A percentile compares a stretch with the other conserved stretches of the same genome.
Conservation (phyloP, 2,113 vertebrate genomes). For the Melospiza georgiana region DNA sequence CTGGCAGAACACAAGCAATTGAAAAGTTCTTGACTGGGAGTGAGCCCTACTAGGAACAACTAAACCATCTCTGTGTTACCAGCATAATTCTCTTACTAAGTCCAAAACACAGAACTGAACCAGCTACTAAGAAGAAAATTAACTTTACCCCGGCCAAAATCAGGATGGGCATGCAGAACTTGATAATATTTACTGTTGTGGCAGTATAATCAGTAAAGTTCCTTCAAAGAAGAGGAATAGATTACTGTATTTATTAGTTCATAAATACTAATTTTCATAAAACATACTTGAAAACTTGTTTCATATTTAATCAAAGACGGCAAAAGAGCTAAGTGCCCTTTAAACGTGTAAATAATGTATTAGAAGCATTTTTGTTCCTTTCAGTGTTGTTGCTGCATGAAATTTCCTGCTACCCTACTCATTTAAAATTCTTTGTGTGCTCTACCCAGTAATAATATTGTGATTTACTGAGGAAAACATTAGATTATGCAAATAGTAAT, state of each 20-base stretch:
- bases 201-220: neutral
- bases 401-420: neutral
- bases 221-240: neutral
- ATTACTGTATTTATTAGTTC: neutral
- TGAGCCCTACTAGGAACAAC: neutral
- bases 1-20: neutral
- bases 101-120: neutral
- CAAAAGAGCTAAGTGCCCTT: neutral
- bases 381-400: neutral
- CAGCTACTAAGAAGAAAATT: neutral
- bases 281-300: neutral
- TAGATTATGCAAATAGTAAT: neutral
- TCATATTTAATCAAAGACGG: neutral
- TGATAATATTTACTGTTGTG: neutral
- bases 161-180: neutral
- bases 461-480: neutral
- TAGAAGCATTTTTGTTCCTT: constrained; percentile 5
- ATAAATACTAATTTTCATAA: neutral
- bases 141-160: neutral
- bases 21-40: neutral
- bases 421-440: neutral
- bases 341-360: constrained; percentile 10
- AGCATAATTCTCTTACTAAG: neutral
- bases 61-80: neutral
- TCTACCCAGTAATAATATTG: neutral